These are phyloP conservation scores for Loripinus fragilis DNA, from an alignment of 2,888 invertebrate species.

Conservation along the genomic window DNA sequence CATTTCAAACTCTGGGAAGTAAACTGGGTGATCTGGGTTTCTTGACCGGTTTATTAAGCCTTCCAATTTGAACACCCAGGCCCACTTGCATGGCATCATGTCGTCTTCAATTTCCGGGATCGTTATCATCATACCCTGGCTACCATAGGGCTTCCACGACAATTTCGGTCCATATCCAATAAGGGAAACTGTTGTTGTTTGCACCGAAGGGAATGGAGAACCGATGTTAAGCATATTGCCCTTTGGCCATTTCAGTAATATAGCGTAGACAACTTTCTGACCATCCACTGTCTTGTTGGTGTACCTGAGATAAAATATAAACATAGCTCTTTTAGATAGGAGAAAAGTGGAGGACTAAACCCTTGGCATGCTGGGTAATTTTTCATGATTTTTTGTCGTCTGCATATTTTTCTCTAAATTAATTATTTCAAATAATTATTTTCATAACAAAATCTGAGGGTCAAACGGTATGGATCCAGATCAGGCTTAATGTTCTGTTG, in stretches of 20 bases:
- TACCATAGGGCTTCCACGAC: conserved; percentile 50
- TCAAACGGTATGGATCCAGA: no score
- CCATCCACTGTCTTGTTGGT: conserved; percentile 59
- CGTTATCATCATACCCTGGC: conserved; percentile 71
- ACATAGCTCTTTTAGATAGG: no score
- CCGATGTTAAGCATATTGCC: conserved; percentile 85
- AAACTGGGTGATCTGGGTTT: not conserved
- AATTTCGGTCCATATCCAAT: conserved; percentile 84
- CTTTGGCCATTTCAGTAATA: conserved; percentile 89
- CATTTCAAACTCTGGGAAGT: conserved; percentile 14
- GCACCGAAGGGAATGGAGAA: conserved; percentile 80
- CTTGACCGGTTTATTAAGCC: conserved; percentile 40
- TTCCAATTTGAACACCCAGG: conserved; percentile 80
- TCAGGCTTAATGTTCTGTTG: no score
- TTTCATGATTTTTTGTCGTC: no score
- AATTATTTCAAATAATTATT: no score
- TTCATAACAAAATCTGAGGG: no score
- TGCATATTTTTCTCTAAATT: no score
- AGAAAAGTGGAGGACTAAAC: no score
- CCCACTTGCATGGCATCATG: conserved; percentile 76
- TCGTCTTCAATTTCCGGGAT: conserved; percentile 72
- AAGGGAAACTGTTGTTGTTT: conserved; percentile 83
- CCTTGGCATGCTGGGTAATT: no score
- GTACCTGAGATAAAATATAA: conserved; percentile 63
- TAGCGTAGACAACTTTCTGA: conserved; percentile 86